Evolutionary conservation across 2,888 invertebrate species (phyloP).

Genomic region (Litoditis marina): DNA sequence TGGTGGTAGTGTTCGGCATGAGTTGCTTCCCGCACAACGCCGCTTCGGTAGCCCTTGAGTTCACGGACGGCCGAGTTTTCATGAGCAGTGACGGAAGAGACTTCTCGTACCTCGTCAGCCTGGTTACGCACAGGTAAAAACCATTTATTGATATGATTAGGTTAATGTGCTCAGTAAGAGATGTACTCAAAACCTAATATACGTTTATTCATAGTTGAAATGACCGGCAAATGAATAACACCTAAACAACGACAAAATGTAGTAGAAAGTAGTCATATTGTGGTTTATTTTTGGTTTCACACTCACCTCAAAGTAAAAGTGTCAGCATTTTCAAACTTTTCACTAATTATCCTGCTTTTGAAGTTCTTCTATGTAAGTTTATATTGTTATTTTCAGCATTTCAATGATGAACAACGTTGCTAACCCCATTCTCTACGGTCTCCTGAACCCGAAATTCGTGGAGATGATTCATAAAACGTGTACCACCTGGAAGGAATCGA

Average conservation of each 20-base stretch:
- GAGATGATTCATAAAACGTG: constrained; percentile 16
- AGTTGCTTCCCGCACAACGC: constrained; percentile 16
- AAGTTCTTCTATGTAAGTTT: too few relatives aligned
- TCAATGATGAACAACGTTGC: constrained; percentile 17
- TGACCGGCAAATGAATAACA: too few relatives aligned
- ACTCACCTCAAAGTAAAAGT: not conserved
- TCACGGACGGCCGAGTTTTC: constrained; percentile 15
- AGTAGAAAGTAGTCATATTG: too few relatives aligned
- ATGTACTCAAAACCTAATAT: too few relatives aligned
- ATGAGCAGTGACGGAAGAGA: constrained; percentile 2
- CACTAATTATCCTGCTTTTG: not conserved
- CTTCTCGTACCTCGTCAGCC: constrained; percentile 15
- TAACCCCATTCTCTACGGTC: constrained; percentile 19
- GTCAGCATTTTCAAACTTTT: too few relatives aligned
- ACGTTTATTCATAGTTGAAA: too few relatives aligned
- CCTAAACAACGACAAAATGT: too few relatives aligned
- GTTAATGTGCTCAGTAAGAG: too few relatives aligned
- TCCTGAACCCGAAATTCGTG: constrained; percentile 18
- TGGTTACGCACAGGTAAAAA: constrained; percentile 22
- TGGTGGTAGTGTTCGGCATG: constrained; percentile 16
- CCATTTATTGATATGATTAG: too few relatives aligned
- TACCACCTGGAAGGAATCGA: constrained; percentile 4
- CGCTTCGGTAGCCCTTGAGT: constrained; percentile 14
- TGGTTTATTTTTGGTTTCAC: not conserved
- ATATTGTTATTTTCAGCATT: constrained; percentile 10